These are phyloP conservation scores for Cetonia aurata DNA, from an alignment of 2,888 invertebrate genomes.

Conservation along the genomic window DNA sequence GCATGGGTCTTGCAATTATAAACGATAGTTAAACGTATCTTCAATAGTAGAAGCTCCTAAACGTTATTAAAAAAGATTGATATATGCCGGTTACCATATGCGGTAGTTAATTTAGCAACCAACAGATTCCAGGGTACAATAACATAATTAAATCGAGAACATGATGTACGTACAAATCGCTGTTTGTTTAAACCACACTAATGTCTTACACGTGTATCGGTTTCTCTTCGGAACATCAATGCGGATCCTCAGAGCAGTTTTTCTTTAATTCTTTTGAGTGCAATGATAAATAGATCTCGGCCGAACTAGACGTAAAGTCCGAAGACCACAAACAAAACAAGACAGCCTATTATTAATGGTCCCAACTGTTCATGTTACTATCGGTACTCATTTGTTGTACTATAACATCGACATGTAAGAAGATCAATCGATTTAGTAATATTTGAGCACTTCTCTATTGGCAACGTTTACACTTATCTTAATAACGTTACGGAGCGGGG, in stretches of 20 bases:
- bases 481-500: slow-evolving; percentile 20
- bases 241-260: slow-evolving; percentile 32
- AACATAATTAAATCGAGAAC: slow-evolving; percentile 31
- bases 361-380: slow-evolving; percentile 50
- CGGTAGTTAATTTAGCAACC: slow-evolving; percentile 23
- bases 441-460: slow-evolving; percentile 36
- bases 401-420: slow-evolving; percentile 48
- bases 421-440: slow-evolving; percentile 43
- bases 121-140: slow-evolving; percentile 8
- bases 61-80: no score
- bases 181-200: slow-evolving; percentile 35
- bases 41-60: no score
- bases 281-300: slow-evolving; percentile 43
- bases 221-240: slow-evolving; percentile 27
- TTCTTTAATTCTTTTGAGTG: slow-evolving; percentile 42
- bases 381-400: slow-evolving; percentile 52
- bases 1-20: no score
- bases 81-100: not conserved
- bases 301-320: slow-evolving; percentile 39
- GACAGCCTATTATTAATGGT: slow-evolving; percentile 51
- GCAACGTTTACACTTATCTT: slow-evolving; percentile 39
- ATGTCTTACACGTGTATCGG: slow-evolving; percentile 38
- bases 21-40: no score
- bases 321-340: slow-evolving; percentile 46
- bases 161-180: slow-evolving; percentile 33